phyloP scores from a whole-genome alignment of 2,888 invertebrate genomes.

The Trichopoda pennipes region DNA sequence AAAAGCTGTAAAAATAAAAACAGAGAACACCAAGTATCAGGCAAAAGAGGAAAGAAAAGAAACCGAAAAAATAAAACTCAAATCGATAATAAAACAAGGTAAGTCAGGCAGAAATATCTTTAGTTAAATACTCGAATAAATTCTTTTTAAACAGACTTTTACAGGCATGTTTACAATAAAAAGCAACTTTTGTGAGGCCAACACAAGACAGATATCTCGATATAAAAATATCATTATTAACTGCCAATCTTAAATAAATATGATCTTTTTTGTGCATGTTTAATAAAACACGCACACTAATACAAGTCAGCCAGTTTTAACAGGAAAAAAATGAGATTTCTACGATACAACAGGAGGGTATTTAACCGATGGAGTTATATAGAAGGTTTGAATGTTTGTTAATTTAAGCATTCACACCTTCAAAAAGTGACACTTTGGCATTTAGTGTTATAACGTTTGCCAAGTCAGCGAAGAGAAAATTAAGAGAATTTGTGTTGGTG shows the following conservation, averaged over 20 bases:
- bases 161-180: constrained; percentile 10
- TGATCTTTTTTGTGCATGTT: constrained; percentile 62
- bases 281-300: constrained; percentile 23
- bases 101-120: constrained; percentile 51
- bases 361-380: constrained; percentile 46
- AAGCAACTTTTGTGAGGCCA: constrained; percentile 53
- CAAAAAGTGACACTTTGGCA: constrained; percentile 78
- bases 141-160: constrained; percentile 41
- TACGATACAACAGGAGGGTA: constrained; percentile 2
- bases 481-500: constrained; percentile 32
- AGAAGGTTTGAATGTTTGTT: constrained; percentile 62
- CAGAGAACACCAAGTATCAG: constrained; percentile 49
- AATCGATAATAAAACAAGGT: constrained; percentile 34
- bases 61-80: not conserved
- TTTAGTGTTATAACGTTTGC: constrained; percentile 48
- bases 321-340: not conserved
- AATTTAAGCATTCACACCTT: constrained; percentile 77
- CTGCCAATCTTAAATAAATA: constrained; percentile 72
- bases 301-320: not conserved
- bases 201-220: constrained; percentile 44
- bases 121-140: constrained; percentile 45
- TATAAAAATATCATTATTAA: constrained; percentile 72
- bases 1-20: constrained; percentile 26
- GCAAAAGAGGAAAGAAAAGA: too few species aligned
- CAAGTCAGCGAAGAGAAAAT: constrained; percentile 13